Evolutionary conservation across 2,797 vertebrate species (phyloP), one percentile per base, ranked within the genome.

Genomic region (Prunella strophiata): DNA sequence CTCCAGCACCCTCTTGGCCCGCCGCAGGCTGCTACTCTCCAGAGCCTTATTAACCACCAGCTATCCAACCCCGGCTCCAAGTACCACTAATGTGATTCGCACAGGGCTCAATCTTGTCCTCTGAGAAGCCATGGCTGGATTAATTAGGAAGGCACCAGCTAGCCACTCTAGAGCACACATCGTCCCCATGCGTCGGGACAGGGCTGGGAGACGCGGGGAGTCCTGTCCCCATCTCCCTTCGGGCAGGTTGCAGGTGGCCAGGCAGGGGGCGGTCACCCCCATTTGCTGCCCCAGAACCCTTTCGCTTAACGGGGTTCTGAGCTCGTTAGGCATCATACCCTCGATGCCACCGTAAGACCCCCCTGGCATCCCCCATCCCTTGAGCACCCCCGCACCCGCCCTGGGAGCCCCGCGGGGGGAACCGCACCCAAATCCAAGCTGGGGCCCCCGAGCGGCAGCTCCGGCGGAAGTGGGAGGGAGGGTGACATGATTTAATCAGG

Each of bases 261-360:
- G 47, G 27, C 15, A n/a, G 9, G 32, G 26, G 36, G 4, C 43
- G n/a, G n/a, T n/a, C 5, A 6, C n/a, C 19, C 40, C 23, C 16
- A 3, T 34, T 72, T 83, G 26, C 43, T 47, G 13, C 11, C 12
- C 2, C 1, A 4, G 13, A 13, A 19, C 14, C 22, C 59, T n/a
- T 51, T 6, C 3, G 2, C 29, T 32, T n/a, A 62, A 83, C 13
- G 9, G n/a, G 2, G 3, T n/a, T 40, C 52, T 59, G 76, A 36
- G 36, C 52, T 51, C 45, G 7, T 11, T 7, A 45, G 29, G 29
- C 16, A 34, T 80, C 43, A 1, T 7, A 16, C n/a, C 68, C 38
- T 63, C 10, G 5, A 42, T 1, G 5, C 10, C 30, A 27, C 23
- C 0, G 0, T 0, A n/a, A 13, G 29, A 25, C 22, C 26, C 34